Conservation (phyloP, 1,140 invertebrate species). For the Penaeus chinensis region DNA sequence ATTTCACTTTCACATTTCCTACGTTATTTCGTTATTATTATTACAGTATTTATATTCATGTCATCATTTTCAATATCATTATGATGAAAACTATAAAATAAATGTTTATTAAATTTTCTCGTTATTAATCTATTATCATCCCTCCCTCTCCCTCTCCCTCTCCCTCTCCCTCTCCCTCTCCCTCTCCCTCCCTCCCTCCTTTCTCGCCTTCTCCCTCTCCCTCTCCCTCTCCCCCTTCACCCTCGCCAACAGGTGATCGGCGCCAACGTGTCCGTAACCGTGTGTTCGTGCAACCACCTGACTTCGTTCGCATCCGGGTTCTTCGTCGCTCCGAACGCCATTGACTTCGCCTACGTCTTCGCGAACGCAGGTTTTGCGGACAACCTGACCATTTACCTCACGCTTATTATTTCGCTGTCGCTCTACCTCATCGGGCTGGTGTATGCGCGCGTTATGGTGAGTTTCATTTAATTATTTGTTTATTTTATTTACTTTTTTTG, state of each 20-base stretch:
- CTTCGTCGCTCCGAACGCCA: conserved; percentile 72
- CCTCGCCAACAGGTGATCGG: conserved; percentile 63
- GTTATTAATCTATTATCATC: too few species aligned
- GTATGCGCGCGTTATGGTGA: conserved; percentile 68
- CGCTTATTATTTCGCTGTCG: conserved; percentile 69
- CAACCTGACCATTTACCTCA: conserved; percentile 73
- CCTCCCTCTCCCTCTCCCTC: too few species aligned
- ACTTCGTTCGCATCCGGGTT: conserved; percentile 73
- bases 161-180: too few species aligned
- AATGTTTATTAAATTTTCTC: too few species aligned
- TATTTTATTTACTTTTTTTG: too few species aligned
- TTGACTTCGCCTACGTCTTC: conserved; percentile 74
- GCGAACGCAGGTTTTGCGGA: conserved; percentile 71
- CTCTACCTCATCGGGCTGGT: conserved; percentile 70
- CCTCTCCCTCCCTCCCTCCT: too few species aligned
- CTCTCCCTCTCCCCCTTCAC: neutral
- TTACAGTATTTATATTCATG: too few species aligned
- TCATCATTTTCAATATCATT: too few species aligned
- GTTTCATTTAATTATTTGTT: neutral
- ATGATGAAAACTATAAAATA: too few species aligned
- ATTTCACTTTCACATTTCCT: too few species aligned
- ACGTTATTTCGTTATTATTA: too few species aligned
- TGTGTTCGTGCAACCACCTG: conserved; percentile 72
- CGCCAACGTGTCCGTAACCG: conserved; percentile 66
- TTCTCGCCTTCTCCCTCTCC: too few species aligned